Evolutionary conservation across 2,888 invertebrate genomes (phyloP), one percentile per base, ranked within the genome.

Genomic region (Brachypalpus laphriformis): DNA sequence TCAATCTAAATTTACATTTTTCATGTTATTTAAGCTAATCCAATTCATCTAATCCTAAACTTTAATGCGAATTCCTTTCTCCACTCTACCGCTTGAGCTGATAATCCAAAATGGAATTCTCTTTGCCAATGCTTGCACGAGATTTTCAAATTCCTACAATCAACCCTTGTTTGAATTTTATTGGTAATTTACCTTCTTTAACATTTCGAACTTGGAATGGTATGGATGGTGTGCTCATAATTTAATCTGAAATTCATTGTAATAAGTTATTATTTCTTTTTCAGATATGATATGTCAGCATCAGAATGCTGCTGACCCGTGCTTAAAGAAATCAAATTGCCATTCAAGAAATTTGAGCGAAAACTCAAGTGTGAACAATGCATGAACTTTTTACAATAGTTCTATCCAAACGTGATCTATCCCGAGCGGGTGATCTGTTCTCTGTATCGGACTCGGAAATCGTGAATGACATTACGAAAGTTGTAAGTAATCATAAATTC

Each of bases 381-480:
- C 97, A 98, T 93, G 97, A 97, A 92, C 93, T 98, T 90, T 96
- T 98, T 91, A 96, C 96, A 90, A 96, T 97, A 93, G 97, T 98
- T 87, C 94, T 98, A 87, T 96, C 95, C 89, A 96, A 97, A 91
- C 95, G 97, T 91, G 98, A 98, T 93, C 93, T 98, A 82, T 97
- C 98, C 65, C 93, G 96, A 91, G 98, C 98, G 89, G 98, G 98
- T 28, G 98, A 98, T 92, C 94, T 98, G 87, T 98, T 98, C 92
- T 95, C 96, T 9, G 95, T 98, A 85, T 94, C 96, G 54, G 97
- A 98, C 93, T 94, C 95, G 80, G 95, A 96, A 87, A 97, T 98
- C 88, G 96, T 97, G 25, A 94, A 95, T 91, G 97, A 97, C 92
- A 93, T 97, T 88, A 96, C 96, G 66, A 95, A 96, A 93, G 97